Conservation (phyloP, 2,888 invertebrate genomes). For the Microdon myrmicae region DNA sequence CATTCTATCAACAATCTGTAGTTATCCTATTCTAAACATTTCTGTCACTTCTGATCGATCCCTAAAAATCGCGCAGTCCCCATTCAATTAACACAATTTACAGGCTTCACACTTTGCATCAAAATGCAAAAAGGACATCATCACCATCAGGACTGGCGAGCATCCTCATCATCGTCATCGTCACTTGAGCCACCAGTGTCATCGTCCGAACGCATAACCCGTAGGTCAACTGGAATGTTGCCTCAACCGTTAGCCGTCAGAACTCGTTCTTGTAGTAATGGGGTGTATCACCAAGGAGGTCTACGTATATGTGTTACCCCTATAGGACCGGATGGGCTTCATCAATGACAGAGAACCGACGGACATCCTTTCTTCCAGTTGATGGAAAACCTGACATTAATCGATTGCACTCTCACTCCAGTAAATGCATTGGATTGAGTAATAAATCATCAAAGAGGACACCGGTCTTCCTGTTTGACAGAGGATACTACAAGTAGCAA, state of each 20-base stretch:
- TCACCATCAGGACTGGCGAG: constrained; percentile 6
- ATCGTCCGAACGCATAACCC: too few species aligned
- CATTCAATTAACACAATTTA: constrained; percentile 25
- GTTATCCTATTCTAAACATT: too few species aligned
- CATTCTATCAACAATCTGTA: too few species aligned
- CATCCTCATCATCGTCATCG: neutral
- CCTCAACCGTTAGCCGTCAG: too few species aligned
- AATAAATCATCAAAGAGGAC: constrained; percentile 46
- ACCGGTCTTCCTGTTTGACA: constrained; percentile 34
- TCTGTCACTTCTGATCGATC: constrained; percentile 28
- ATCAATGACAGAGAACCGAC: constrained; percentile 19
- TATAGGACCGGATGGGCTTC: constrained; percentile 2
- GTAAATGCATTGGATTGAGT: constrained; percentile 40
- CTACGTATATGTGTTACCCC: neutral
- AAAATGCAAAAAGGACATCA: constrained; percentile 3
- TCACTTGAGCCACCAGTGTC: constrained; percentile 17
- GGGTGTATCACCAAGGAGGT: neutral
- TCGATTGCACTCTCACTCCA: constrained; percentile 37
- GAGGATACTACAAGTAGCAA: too few species aligned
- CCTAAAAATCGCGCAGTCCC: constrained; percentile 12
- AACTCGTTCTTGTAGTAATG: too few species aligned
- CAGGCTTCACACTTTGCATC: constrained; percentile 16
- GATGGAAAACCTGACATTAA: constrained; percentile 45
- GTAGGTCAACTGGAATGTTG: too few species aligned
- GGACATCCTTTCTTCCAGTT: constrained; percentile 33